phyloP scores from a whole-genome alignment of 2,888 invertebrate species.

The Holacanthella duospinosa region DNA sequence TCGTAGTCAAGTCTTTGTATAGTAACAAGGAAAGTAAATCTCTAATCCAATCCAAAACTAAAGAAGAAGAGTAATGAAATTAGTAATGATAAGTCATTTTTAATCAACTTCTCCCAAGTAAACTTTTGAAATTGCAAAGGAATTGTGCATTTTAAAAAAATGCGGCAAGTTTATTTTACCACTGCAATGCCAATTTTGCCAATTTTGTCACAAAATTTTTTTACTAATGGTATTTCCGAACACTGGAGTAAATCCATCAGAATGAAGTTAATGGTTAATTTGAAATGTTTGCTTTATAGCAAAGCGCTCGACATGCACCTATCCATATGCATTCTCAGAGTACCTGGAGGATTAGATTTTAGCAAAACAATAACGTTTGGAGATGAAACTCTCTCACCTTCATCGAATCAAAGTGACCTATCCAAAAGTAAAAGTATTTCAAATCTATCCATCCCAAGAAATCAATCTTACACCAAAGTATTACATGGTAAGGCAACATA shows the following conservation, averaged over 20 bases:
- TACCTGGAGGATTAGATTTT: constrained; percentile 76
- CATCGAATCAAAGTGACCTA: constrained; percentile 18
- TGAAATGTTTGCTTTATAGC: constrained; percentile 43
- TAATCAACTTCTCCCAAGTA: too few species aligned
- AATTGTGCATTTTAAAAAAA: too few species aligned
- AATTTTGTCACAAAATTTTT: too few species aligned
- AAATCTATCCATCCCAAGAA: constrained; percentile 33
- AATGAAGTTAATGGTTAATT: constrained; percentile 9
- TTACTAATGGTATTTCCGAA: too few species aligned
- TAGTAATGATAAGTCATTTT: too few species aligned
- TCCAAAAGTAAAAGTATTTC: constrained; percentile 28
- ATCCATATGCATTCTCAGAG: constrained; percentile 77
- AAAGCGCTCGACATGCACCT: constrained; percentile 86
- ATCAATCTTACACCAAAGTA: constrained; percentile 36
- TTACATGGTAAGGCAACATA: constrained; percentile 36
- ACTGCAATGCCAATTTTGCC: too few species aligned
- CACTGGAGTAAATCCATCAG: not conserved
- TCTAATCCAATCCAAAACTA: not conserved
- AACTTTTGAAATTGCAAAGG: too few species aligned
- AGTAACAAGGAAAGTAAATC: too few species aligned
- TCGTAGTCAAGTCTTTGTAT: too few species aligned
- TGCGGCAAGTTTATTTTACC: too few species aligned
- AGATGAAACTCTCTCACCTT: constrained; percentile 22
- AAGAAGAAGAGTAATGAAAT: too few species aligned
- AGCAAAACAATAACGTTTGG: constrained; percentile 42